phyloP scores from a whole-genome alignment of 2,113 vertebrate species.

The Marmota flaviventris region DNA sequence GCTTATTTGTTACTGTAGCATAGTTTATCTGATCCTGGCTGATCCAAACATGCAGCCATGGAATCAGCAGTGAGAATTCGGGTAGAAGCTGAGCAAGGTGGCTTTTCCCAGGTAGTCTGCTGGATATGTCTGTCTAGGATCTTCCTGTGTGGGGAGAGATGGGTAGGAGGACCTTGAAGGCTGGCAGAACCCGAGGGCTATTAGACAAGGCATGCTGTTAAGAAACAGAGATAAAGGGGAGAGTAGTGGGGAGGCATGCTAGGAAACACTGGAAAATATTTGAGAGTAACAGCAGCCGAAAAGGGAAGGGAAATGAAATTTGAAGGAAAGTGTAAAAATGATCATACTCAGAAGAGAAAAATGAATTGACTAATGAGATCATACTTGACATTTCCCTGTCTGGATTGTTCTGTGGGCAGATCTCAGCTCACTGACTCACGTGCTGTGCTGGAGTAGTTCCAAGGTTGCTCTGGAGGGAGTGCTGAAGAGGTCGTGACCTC shows the following conservation, averaged over 20 bases:
- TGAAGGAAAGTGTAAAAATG: neutral
- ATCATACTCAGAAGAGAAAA: neutral
- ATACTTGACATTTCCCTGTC: fast-evolving
- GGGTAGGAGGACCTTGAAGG: neutral
- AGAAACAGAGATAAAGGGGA: neutral
- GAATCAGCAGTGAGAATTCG: fast-evolving
- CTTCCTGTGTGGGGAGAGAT: neutral
- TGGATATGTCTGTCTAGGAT: fast-evolving
- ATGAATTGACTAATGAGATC: neutral
- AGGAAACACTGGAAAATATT: neutral
- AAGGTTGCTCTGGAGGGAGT: neutral
- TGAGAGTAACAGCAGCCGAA: neutral
- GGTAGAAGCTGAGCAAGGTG: neutral
- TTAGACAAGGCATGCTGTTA: too few species aligned
- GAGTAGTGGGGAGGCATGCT: fast-evolving
- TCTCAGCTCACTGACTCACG: fast-evolving
- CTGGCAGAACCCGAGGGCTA: neutral
- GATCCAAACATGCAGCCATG: neutral
- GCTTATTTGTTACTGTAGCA: neutral
- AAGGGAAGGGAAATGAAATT: neutral
- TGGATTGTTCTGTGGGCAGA: neutral
- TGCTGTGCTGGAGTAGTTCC: too few species aligned
- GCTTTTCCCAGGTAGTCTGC: neutral
- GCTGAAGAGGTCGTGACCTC: neutral
- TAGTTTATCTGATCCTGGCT: too few species aligned